phyloP scores from a whole-genome alignment of 2,888 invertebrate species.

The Machimus atricapillus region DNA sequence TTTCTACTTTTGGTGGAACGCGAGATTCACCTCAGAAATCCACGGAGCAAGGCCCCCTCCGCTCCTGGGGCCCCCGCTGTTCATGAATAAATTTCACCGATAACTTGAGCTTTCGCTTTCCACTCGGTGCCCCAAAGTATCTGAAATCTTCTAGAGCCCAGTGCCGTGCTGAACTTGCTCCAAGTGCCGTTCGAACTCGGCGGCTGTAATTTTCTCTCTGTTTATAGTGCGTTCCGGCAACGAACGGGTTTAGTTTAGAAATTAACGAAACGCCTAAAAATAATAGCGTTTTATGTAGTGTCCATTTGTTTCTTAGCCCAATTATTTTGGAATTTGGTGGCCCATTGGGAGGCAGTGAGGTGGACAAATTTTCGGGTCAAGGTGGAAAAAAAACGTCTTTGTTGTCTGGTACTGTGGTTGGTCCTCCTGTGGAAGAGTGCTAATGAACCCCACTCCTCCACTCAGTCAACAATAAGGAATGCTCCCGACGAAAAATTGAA shows the following conservation, averaged over 20 bases:
- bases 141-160: neutral
- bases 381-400: neutral
- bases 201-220: neutral
- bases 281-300: neutral
- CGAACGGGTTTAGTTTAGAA: neutral
- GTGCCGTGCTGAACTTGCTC: neutral
- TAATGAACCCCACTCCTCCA: neutral
- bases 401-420: neutral
- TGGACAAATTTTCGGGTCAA: neutral
- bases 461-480: neutral
- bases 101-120: constrained; percentile 16
- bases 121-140: neutral
- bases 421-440: neutral
- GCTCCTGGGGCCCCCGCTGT: neutral
- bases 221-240: neutral
- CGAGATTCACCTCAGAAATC: neutral
- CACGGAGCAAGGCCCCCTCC: neutral
- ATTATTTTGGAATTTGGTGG: neutral
- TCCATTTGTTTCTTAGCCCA: neutral
- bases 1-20: neutral
- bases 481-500: neutral
- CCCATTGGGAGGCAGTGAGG: neutral
- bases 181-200: neutral
- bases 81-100: constrained; percentile 1
- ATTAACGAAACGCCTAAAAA: constrained; percentile 18